Conservation (phyloP, 2,113 vertebrate species). For the Paedocypris sp. region DNA sequence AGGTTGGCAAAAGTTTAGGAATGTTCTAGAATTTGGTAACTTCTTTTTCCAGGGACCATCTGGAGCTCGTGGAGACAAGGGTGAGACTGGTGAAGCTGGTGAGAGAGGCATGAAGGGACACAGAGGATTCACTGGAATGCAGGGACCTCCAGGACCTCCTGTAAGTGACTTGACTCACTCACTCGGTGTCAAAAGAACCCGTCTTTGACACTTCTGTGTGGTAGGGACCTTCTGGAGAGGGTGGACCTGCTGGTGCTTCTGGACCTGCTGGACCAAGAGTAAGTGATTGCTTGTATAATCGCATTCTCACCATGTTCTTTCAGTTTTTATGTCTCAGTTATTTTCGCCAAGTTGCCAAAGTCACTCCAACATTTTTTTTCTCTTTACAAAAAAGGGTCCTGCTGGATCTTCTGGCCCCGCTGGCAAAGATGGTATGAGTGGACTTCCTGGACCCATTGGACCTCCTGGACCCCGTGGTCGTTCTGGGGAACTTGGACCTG, state of each 20-base stretch:
- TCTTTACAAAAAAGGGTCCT: constrained; percentile 66
- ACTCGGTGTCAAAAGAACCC: no score
- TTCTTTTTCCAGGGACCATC: constrained; percentile 62
- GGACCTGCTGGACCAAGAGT: constrained; percentile 88
- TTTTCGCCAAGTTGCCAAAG: no score
- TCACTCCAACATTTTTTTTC: not conserved
- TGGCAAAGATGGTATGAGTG: constrained; percentile 89
- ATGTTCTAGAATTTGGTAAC: not conserved
- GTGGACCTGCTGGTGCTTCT: constrained; percentile 84
- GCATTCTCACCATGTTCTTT: not conserved
- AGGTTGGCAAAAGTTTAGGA: not conserved
- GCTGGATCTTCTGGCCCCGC: constrained; percentile 72
- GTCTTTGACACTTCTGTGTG: no score
- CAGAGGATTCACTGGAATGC: constrained; percentile 93
- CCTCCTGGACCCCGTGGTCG: constrained; percentile 93
- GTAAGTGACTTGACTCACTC: no score
- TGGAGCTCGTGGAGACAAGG: constrained; percentile 95
- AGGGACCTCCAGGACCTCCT: constrained; percentile 80
- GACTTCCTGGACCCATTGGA: constrained; percentile 86
- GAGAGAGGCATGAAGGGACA: constrained; percentile 98
- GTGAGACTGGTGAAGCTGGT: constrained; percentile 86
- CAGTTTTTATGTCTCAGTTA: not conserved
- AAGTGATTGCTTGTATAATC: constrained; percentile 48
- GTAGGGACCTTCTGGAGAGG: constrained; percentile 83
- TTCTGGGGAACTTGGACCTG: constrained; percentile 82